phyloP scores from a whole-genome alignment of 2,888 invertebrate genomes.

The Pimpla rufipes region DNA sequence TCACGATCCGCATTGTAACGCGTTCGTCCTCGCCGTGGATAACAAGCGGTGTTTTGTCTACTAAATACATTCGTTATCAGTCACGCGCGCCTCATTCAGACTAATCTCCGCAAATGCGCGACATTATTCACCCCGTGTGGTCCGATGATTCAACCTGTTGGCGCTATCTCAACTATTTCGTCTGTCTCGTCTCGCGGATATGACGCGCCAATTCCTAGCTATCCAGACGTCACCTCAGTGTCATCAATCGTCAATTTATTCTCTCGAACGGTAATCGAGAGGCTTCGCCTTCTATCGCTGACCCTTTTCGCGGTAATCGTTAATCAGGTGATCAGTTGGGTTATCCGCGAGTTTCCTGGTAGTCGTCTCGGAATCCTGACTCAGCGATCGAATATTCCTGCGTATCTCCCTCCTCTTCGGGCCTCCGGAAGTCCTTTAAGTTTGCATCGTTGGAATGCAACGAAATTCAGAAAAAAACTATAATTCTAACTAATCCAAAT shows the following conservation, averaged over 20 bases:
- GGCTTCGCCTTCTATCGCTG: constrained; percentile 15
- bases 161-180: too few species aligned
- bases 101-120: too few species aligned
- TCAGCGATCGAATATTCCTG: not conserved
- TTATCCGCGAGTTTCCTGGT: constrained; percentile 59
- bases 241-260: constrained; percentile 11
- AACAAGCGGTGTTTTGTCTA: too few species aligned
- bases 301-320: constrained; percentile 39
- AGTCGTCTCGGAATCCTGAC: constrained; percentile 24
- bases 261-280: constrained; percentile 30
- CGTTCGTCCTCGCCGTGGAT: too few species aligned
- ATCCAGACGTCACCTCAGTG: not conserved
- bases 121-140: too few species aligned
- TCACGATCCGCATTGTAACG: too few species aligned
- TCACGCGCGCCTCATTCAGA: too few species aligned
- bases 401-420: not conserved
- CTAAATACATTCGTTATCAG: too few species aligned
- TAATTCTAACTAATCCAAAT: too few species aligned
- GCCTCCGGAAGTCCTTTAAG: too few species aligned
- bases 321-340: constrained; percentile 54
- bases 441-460: constrained; percentile 13
- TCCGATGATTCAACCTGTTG: not conserved
- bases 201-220: not conserved
- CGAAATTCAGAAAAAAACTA: too few species aligned
- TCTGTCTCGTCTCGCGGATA: not conserved